phyloP scores from a whole-genome alignment of 2,888 invertebrate species.

The Apamea epomidion region DNA sequence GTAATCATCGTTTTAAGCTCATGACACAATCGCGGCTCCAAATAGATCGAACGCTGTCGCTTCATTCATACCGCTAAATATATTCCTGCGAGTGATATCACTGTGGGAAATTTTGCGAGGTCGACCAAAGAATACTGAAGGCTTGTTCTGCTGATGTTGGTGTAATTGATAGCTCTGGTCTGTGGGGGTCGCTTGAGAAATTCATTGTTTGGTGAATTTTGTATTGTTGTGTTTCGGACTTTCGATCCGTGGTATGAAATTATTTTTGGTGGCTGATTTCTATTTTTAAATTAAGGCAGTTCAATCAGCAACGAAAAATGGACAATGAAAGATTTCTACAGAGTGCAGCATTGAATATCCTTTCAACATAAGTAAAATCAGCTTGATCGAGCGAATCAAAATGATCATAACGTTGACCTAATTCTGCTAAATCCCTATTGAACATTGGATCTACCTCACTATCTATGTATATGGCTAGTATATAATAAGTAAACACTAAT shows the following conservation, averaged over 20 bases:
- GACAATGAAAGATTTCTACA: not conserved
- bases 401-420: not conserved
- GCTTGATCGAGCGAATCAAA: not conserved
- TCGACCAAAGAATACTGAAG: constrained; percentile 16
- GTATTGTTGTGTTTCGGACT: constrained; percentile 23
- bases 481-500: not conserved
- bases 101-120: constrained; percentile 36
- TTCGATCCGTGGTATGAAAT: constrained; percentile 2
- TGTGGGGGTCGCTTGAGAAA: constrained; percentile 11
- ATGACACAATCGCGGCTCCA: constrained; percentile 54
- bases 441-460: not conserved
- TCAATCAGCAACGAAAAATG: not conserved
- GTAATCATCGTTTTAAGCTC: constrained; percentile 45
- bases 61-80: constrained; percentile 60
- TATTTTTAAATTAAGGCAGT: not conserved
- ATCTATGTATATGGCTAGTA: not conserved
- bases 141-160: constrained; percentile 17
- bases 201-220: constrained; percentile 32
- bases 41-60: constrained; percentile 59
- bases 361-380: not conserved
- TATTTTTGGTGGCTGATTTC: not conserved
- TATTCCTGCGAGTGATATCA: constrained; percentile 57
- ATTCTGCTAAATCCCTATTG: not conserved
- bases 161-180: constrained; percentile 18
- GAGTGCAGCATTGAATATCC: not conserved